phyloP scores from a whole-genome alignment of 2,888 invertebrate species.

The Napeogenes inachia region DNA sequence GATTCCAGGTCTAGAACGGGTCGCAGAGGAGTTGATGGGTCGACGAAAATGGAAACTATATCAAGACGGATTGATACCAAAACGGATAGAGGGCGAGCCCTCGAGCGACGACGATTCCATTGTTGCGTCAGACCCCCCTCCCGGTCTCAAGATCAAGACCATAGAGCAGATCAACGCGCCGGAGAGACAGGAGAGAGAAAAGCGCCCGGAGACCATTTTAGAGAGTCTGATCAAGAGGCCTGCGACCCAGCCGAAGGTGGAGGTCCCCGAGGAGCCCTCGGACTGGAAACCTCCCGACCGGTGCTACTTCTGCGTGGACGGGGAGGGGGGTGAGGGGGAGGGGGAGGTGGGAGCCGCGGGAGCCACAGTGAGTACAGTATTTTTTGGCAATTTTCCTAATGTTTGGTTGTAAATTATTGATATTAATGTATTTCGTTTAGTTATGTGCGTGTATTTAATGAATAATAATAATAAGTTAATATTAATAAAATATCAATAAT shows the following conservation, averaged over 20 bases:
- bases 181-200: conserved; percentile 51
- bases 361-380: conserved; percentile 42
- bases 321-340: conserved; percentile 46
- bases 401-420: too few relatives aligned
- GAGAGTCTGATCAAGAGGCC: conserved; percentile 74
- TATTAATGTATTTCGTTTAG: neutral
- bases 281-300: conserved; percentile 91
- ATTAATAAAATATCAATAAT: too few relatives aligned
- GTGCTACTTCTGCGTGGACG: conserved; percentile 87
- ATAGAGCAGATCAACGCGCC: conserved; percentile 74
- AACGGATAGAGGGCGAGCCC: conserved; percentile 60
- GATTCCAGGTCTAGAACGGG: conserved; percentile 92
- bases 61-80: conserved; percentile 83
- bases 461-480: too few relatives aligned
- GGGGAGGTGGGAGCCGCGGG: conserved; percentile 41
- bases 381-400: too few relatives aligned
- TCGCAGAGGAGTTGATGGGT: conserved; percentile 98
- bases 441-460: neutral
- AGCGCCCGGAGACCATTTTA: conserved; percentile 70
- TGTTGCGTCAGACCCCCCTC: conserved; percentile 69
- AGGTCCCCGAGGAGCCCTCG: conserved; percentile 67
- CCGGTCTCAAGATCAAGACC: conserved; percentile 73
- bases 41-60: conserved; percentile 97
- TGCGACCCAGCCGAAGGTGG: conserved; percentile 67
- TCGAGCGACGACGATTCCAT: conserved; percentile 70